These are phyloP conservation scores for Poecilia velifera DNA, from an alignment of 2,797 vertebrate species.

Conservation along the genomic window DNA sequence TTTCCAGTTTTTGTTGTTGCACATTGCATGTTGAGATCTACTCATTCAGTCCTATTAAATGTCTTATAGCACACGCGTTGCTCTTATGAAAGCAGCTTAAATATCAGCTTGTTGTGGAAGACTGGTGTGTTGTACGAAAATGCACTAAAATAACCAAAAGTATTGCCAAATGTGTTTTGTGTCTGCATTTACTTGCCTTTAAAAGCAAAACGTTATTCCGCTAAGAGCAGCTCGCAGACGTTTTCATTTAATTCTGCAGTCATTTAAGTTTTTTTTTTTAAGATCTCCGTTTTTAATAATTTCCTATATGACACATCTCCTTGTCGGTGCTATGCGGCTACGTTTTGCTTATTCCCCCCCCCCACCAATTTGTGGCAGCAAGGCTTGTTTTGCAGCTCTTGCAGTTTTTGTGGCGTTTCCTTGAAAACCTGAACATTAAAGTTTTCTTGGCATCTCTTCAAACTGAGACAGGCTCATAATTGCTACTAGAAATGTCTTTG, in stretches of 20 bases:
- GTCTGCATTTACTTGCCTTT: conserved; percentile 18
- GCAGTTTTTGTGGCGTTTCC: conserved; percentile 46
- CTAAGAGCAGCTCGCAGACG: neutral
- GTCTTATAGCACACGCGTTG: conserved; percentile 2
- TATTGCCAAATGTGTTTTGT: conserved; percentile 2
- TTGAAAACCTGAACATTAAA: conserved; percentile 44
- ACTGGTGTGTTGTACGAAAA: conserved; percentile 5
- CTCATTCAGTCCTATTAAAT: conserved; percentile 8
- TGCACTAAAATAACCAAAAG: neutral
- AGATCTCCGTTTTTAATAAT: conserved; percentile 17
- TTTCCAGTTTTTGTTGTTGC: neutral
- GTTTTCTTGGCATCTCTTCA: conserved; percentile 36
- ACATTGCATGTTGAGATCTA: neutral
- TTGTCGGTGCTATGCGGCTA: conserved; percentile 32
- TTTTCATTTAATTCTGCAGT: conserved; percentile 23
- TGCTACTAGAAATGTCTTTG: conserved; percentile 32
- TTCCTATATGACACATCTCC: conserved; percentile 30
- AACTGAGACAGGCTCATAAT: conserved; percentile 57
- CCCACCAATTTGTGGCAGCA: conserved; percentile 41
- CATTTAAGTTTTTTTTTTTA: conserved; percentile 20
- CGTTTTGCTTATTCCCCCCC: conserved; percentile 41
- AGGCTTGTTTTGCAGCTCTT: conserved; percentile 39
- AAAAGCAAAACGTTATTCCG: conserved; percentile 22
- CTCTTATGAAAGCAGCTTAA: conserved; percentile 19
- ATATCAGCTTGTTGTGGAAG: conserved; percentile 5